phyloP scores from a whole-genome alignment of 2,888 invertebrate species.

The Sialis lutaria region DNA sequence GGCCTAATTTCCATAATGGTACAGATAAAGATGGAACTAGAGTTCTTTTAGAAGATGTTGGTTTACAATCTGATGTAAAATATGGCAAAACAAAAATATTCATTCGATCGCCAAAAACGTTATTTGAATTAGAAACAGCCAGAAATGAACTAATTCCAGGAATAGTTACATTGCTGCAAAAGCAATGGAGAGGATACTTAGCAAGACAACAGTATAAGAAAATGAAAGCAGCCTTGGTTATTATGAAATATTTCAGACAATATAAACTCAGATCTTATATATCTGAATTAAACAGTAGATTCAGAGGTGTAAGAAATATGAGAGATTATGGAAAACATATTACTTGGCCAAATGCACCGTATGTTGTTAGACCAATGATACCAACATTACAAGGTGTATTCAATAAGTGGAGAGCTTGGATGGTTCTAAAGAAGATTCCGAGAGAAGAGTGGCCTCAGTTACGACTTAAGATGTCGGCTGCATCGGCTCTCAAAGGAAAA shows the following conservation, averaged over 20 bases:
- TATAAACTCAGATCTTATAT: constrained; percentile 64
- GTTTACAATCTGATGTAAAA: constrained; percentile 67
- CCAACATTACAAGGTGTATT: constrained; percentile 42
- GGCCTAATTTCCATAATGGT: constrained; percentile 84
- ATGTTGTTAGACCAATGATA: constrained; percentile 44
- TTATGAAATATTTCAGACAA: constrained; percentile 62
- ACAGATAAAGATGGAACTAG: constrained; percentile 67
- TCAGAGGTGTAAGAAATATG: constrained; percentile 43
- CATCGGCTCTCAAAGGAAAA: constrained; percentile 49
- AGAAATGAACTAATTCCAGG: constrained; percentile 78
- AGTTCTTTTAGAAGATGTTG: constrained; percentile 66
- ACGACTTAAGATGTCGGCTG: constrained; percentile 60
- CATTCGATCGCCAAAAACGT: constrained; percentile 78
- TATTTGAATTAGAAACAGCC: constrained; percentile 76
- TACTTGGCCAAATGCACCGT: constrained; percentile 67
- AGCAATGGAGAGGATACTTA: constrained; percentile 68
- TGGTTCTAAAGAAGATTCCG: constrained; percentile 67
- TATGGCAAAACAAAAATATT: constrained; percentile 94
- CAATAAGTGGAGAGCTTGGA: constrained; percentile 76
- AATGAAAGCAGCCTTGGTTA: constrained; percentile 70
- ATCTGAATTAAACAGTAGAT: constrained; percentile 39
- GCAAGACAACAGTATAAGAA: constrained; percentile 58
- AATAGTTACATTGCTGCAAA: constrained; percentile 85
- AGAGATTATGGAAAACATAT: constrained; percentile 63
- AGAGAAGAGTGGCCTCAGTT: constrained; percentile 77